Evolutionary conservation across 1,140 invertebrate species (phyloP).

Genomic region (Bactericera cockerelli): DNA sequence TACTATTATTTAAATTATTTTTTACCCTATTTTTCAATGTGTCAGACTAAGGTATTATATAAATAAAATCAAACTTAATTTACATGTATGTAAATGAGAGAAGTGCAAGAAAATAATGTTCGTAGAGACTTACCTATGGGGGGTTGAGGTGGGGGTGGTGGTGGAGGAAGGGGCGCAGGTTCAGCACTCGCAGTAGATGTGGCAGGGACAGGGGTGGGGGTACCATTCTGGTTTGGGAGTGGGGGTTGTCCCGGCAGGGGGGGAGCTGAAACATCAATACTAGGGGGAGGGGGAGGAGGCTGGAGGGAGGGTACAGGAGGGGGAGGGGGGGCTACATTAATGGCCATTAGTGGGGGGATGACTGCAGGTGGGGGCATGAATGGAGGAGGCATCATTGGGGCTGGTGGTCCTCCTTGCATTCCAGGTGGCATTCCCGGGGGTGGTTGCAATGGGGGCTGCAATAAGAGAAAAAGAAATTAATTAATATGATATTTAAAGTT

Average conservation of each 20-base stretch:
- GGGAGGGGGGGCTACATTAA: constrained; percentile 8
- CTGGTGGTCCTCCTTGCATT: not conserved
- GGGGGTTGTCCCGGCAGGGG: not conserved
- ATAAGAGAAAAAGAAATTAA: no score
- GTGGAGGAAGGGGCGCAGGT: not conserved
- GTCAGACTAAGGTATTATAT: no score
- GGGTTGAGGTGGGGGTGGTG: not conserved
- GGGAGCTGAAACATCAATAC: not conserved
- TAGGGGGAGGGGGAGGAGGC: constrained; percentile 7
- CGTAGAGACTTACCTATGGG: no score
- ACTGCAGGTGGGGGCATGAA: constrained; percentile 4
- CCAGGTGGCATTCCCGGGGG: not conserved
- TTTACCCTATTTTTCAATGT: no score
- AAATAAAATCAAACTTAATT: no score
- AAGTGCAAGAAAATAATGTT: not conserved
- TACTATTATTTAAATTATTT: no score
- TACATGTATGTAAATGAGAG: not conserved
- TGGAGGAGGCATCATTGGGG: constrained; percentile 3
- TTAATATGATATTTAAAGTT: not conserved
- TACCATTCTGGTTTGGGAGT: not conserved
- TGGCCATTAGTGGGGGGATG: not conserved
- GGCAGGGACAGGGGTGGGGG: not conserved
- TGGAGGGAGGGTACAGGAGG: not conserved
- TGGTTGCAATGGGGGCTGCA: constrained; percentile 4
- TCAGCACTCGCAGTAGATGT: not conserved